These are phyloP conservation scores for Antrozous pallidus DNA, from an alignment of 2,797 vertebrate genomes.

Conservation along the genomic window DNA sequence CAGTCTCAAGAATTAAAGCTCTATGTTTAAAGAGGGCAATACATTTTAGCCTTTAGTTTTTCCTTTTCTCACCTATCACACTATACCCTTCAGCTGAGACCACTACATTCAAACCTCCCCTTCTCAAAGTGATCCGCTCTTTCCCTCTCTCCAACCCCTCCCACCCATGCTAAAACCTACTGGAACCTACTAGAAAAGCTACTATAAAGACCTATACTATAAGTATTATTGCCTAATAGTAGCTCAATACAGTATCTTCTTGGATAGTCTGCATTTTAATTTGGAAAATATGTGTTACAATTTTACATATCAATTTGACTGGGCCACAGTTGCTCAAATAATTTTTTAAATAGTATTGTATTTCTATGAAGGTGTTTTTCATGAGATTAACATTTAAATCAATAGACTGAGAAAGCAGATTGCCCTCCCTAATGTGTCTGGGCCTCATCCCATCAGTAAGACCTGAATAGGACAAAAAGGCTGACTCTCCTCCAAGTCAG, in stretches of 20 bases:
- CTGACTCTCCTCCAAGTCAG: neutral
- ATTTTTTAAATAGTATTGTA: neutral
- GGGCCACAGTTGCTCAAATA: neutral
- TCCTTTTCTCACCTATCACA: neutral
- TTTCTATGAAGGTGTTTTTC: neutral
- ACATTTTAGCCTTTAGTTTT: constrained; percentile 6
- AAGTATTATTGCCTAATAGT: neutral
- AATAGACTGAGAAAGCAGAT: neutral
- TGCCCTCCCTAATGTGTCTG: neutral
- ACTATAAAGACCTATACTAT: neutral
- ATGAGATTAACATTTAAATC: neutral
- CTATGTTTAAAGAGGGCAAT: neutral
- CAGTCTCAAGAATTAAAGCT: constrained; percentile 38
- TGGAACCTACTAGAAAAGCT: neutral
- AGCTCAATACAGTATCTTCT: neutral
- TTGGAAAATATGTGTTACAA: neutral
- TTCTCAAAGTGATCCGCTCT: neutral
- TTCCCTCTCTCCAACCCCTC: neutral
- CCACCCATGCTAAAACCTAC: neutral
- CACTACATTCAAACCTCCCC: neutral
- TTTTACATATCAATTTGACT: neutral
- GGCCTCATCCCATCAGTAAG: neutral
- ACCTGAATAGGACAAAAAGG: neutral
- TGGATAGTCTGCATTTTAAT: constrained; percentile 3
- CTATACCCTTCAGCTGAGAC: neutral